Conservation (phyloP, 2,797 vertebrate species). For the Urophycis tenuis region DNA sequence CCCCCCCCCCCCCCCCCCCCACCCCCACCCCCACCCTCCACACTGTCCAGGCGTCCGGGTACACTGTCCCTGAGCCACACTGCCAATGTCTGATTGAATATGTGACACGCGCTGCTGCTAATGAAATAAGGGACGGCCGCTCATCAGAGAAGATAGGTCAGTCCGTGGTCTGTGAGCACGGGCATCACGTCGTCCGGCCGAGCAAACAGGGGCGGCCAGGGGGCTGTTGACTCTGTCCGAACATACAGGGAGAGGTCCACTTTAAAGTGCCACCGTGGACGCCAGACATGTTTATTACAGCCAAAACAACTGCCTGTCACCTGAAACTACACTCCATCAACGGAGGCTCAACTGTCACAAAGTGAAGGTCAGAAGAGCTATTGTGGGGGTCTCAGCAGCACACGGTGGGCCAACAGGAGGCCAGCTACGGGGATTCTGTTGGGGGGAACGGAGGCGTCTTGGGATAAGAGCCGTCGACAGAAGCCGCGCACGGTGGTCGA, state of each 20-base stretch:
- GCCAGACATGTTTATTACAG: slow-evolving; percentile 34
- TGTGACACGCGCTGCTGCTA: slow-evolving; percentile 6
- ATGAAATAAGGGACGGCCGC: slow-evolving; percentile 9
- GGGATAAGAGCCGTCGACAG: neutral
- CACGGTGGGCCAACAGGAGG: no score
- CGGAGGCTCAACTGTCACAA: slow-evolving; percentile 8
- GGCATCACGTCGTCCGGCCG: slow-evolving; percentile 18
- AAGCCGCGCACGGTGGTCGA: neutral
- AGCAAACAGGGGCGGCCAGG: slow-evolving; percentile 27
- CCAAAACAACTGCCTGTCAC: slow-evolving; percentile 35
- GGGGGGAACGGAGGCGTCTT: neutral
- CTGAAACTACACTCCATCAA: slow-evolving; percentile 15
- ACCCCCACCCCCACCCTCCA: no score
- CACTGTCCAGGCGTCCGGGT: no score
- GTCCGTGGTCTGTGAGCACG: slow-evolving; percentile 45
- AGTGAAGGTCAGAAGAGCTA: slow-evolving; percentile 11
- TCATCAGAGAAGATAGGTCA: slow-evolving; percentile 27
- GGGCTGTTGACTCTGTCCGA: slow-evolving; percentile 49
- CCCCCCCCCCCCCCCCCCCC: no score
- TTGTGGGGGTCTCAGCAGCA: neutral
- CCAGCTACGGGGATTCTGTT: neutral
- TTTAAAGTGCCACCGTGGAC: slow-evolving; percentile 43
- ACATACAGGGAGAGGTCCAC: slow-evolving; percentile 45
- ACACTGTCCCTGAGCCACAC: no score
- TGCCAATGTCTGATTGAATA: slow-evolving; percentile 2